Conservation (phyloP, 2,888 invertebrate species). For the Antitype chi region DNA sequence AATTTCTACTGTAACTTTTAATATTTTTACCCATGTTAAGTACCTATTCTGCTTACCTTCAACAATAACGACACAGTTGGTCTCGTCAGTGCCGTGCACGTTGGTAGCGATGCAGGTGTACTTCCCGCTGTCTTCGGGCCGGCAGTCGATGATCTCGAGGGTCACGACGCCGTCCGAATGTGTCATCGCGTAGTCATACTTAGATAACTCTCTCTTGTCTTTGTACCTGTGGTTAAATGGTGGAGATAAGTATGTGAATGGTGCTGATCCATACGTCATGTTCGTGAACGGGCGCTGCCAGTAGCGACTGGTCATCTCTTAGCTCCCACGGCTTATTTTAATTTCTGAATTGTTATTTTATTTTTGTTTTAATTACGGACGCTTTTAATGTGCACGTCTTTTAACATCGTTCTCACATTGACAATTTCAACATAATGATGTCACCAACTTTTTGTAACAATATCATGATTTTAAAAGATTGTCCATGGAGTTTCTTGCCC, state of each 20-base stretch:
- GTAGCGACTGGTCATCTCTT: too few species aligned
- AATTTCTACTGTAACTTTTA: not conserved
- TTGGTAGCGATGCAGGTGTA: constrained; percentile 98
- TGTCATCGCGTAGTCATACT: constrained; percentile 97
- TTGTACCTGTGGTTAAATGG: constrained; percentile 90
- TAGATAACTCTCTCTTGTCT: constrained; percentile 97
- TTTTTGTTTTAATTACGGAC: too few species aligned
- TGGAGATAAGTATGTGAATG: not conserved
- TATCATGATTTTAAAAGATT: too few species aligned
- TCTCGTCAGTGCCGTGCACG: constrained; percentile 98
- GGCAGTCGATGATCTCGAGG: constrained; percentile 98
- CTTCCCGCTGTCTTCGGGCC: constrained; percentile 98
- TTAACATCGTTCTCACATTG: too few species aligned
- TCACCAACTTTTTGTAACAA: too few species aligned
- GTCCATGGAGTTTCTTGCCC: too few species aligned
- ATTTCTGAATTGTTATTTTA: too few species aligned
- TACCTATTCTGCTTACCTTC: constrained; percentile 93
- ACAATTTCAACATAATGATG: too few species aligned
- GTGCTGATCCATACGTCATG: too few species aligned
- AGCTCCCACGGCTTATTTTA: too few species aligned
- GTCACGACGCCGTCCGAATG: constrained; percentile 98
- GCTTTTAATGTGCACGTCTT: too few species aligned
- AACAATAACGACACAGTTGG: constrained; percentile 98
- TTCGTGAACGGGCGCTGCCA: too few species aligned
- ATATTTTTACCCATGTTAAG: not conserved